These are phyloP conservation scores for Channallabes apus DNA, from an alignment of 2,797 vertebrate species.

Conservation along the genomic window DNA sequence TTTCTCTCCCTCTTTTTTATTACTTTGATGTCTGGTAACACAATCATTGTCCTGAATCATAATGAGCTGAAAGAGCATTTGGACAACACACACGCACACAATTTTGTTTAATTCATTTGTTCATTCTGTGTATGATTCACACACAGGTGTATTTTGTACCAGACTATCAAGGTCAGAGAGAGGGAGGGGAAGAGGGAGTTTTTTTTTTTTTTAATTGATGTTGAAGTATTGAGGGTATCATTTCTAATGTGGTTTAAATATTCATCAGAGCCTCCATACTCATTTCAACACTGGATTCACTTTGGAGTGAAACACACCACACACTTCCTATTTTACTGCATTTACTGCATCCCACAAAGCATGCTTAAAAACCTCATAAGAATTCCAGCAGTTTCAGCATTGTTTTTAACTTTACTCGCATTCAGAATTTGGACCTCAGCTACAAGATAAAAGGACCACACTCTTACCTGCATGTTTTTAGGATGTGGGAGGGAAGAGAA, in stretches of 20 bases:
- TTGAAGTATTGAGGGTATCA: too few species aligned
- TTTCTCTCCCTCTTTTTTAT: conserved; percentile 34
- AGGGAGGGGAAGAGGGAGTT: too few species aligned
- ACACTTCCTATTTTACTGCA: neutral
- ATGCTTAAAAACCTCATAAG: neutral
- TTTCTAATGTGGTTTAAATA: neutral
- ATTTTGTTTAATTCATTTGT: conserved; percentile 28
- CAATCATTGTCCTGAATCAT: conserved; percentile 42
- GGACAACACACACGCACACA: conserved; percentile 11
- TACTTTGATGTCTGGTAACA: conserved; percentile 34
- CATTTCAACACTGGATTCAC: neutral
- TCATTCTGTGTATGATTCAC: conserved; percentile 26
- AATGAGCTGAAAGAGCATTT: conserved; percentile 39
- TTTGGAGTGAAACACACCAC: neutral
- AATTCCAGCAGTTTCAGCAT: neutral
- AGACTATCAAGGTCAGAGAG: conserved; percentile 17
- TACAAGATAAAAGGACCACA: too few species aligned
- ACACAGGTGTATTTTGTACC: conserved; percentile 26
- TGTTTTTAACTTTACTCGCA: neutral
- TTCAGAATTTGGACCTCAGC: neutral
- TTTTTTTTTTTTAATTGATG: neutral
- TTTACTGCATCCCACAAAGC: neutral
- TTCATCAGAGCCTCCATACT: neutral
- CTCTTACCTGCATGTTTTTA: neutral
- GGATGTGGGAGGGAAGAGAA: neutral